Percentiles rank a stretch among this genome's conserved stretches.
Evolutionary conservation across 2,888 invertebrate genomes (phyloP).

Genomic region (Limnephilus auricula): DNA sequence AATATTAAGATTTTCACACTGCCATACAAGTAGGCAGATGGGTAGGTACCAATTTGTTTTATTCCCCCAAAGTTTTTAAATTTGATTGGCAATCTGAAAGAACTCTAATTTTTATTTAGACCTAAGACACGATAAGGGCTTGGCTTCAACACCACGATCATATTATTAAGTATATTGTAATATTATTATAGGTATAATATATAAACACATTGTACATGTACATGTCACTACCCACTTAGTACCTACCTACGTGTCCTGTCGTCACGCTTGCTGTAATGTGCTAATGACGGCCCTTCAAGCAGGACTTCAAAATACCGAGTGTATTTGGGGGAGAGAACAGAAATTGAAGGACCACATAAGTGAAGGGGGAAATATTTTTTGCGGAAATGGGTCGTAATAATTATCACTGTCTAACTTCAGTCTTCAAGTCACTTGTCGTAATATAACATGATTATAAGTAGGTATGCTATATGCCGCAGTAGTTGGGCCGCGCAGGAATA

Average conservation of each 20-base stretch:
- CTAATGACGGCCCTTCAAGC: slow-evolving; percentile 9
- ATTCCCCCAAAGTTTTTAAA: background rate
- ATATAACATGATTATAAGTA: background rate
- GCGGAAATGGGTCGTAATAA: slow-evolving; percentile 1
- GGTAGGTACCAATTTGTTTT: background rate
- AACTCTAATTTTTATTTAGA: background rate
- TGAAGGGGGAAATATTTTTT: slow-evolving; percentile 3
- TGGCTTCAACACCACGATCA: background rate
- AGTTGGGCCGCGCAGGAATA: too few species aligned
- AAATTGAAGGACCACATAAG: background rate
- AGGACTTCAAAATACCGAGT: slow-evolving; percentile 10
- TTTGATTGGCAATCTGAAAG: background rate
- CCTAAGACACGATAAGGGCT: background rate
- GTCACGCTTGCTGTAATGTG: slow-evolving; percentile 12
- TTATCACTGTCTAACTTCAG: background rate
- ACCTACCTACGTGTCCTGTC: slow-evolving; percentile 13
- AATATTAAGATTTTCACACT: background rate
- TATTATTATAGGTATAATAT: too few species aligned
- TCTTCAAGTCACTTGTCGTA: background rate
- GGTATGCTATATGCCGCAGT: too few species aligned
- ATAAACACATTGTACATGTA: too few species aligned
- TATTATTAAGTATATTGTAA: background rate
- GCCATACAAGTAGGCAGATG: background rate
- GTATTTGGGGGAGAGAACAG: slow-evolving; percentile 17
- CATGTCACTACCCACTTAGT: background rate